Base-by-base conservation (phyloP, 2,888 invertebrate species). In the Drosophila neotestacea region DNA sequence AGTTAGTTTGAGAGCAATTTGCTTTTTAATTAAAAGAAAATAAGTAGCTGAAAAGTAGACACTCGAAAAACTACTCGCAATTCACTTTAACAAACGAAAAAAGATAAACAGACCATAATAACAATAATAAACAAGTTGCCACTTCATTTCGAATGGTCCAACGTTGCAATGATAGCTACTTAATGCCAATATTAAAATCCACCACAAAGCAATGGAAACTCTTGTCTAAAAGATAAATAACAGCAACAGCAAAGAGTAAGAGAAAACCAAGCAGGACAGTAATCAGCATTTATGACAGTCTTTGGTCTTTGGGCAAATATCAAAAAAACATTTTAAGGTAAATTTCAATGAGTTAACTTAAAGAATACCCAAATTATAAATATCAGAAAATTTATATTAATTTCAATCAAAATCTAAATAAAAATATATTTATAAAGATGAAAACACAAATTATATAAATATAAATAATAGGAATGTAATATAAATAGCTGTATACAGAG, bases 121-220 rank as follows among this genome's bases (percentile, higher is more conserved):
- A 88, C 76, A 85, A 81, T 88, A 84, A 85, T 73, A 88, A 85
- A 85, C 88, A 85, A 85, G 84, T 85, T 77, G 84, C 81, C 88
- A 85, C 88, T 85, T 85, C 88, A 88, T 83, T 88, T 76, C 68
- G 78, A 81, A 81, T 73, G 83, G 67, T 85, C 79, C 75, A 55
- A 71, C 72, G 79, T 75, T n/a, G 51, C 73, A 63, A 69, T 75
- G 79, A 70, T 77, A 75, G 67, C 88, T 88, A 75, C 85, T 85
- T 88, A 85, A 69, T 70, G 86, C 72, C 88, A 86, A 79, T 84
- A 85, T 81, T 76, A 82, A 86, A 82, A 82, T 80, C 70, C 69
- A 50, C 58, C 81, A 85, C 81, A 85, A 82, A 79, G 73, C 79
- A 74, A 72, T 78, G 65, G 39, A 59, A 74, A 48, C 54, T 58